phyloP scores from a whole-genome alignment of 2,797 vertebrate species.

The Agapornis canus region DNA sequence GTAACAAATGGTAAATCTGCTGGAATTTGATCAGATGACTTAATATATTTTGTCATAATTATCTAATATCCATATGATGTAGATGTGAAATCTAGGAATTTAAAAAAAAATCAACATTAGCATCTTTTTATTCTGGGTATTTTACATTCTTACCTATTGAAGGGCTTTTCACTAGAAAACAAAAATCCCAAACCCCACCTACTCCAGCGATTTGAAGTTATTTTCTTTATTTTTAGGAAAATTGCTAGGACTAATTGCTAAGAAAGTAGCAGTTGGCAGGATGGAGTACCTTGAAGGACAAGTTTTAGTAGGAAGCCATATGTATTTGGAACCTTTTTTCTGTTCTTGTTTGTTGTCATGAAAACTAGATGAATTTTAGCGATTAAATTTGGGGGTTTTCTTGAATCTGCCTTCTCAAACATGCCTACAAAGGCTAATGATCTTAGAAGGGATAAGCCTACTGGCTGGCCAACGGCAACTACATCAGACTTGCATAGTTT shows the following conservation, averaged over 20 bases:
- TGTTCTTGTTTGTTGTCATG: background rate
- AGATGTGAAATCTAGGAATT: background rate
- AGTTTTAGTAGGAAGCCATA: background rate
- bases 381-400: background rate
- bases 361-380: background rate
- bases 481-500: background rate
- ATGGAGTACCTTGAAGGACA: background rate
- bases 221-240: background rate
- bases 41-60: background rate
- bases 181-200: background rate
- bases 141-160: background rate
- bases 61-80: background rate
- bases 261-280: background rate
- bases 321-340: background rate
- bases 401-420: background rate
- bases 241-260: background rate
- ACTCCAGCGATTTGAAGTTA: background rate
- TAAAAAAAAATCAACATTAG: background rate
- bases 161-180: background rate
- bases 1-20: background rate
- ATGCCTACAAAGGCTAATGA: background rate
- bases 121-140: background rate
- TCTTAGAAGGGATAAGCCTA: background rate
- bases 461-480: background rate
- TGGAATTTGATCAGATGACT: background rate